These are phyloP conservation scores for Megaceryle alcyon DNA, from an alignment of 2,797 vertebrate species.

Conservation along the genomic window DNA sequence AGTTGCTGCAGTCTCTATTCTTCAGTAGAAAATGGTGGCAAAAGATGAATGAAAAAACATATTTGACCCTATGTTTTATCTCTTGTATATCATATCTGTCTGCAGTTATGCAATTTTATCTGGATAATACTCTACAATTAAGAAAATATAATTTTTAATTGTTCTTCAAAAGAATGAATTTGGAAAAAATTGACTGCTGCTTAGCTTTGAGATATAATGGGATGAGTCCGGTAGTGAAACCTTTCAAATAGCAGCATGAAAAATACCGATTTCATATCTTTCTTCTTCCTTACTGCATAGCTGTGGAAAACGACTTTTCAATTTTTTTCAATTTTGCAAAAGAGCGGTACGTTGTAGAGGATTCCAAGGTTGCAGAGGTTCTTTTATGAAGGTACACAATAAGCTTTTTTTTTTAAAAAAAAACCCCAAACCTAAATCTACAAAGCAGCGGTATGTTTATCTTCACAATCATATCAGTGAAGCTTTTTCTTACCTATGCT, in stretches of 20 bases:
- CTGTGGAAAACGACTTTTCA: neutral
- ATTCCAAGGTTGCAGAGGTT: neutral
- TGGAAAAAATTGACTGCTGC: neutral
- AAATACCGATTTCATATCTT: neutral
- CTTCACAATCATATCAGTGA: neutral
- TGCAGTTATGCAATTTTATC: neutral
- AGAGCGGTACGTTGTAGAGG: neutral
- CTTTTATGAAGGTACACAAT: neutral
- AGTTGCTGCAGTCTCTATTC: neutral
- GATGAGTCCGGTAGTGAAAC: neutral
- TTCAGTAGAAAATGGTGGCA: neutral
- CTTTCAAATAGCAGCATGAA: neutral
- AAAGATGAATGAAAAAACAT: neutral
- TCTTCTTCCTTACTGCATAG: neutral
- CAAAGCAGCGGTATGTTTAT: neutral
- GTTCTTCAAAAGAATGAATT: neutral
- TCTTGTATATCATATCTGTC: neutral
- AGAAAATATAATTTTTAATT: neutral
- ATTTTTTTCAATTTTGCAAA: neutral
- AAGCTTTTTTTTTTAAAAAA: neutral
- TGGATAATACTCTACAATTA: neutral
- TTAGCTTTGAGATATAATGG: neutral
- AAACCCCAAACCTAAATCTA: neutral
- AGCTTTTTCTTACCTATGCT: neutral
- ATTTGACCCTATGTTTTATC: neutral